These are phyloP conservation scores for Passer montanus DNA, from an alignment of 2,113 vertebrate genomes.

Conservation along the genomic window DNA sequence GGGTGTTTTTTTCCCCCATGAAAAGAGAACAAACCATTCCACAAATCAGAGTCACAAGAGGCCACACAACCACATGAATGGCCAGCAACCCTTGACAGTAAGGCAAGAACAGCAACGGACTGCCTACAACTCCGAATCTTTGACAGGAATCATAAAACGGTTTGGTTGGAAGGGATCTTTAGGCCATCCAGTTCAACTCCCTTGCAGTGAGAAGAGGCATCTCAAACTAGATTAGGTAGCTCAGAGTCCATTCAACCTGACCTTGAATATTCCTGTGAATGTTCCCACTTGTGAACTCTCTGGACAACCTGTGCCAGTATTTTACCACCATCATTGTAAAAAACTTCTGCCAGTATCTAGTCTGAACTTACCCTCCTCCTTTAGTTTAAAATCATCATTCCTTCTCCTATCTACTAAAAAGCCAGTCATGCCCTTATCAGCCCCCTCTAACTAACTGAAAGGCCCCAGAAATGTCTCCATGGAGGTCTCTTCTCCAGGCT, in stretches of 20 bases:
- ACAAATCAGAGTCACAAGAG: background rate
- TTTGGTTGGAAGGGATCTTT: background rate
- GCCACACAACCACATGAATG: background rate
- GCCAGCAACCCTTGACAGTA: background rate
- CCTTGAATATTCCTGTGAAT: background rate
- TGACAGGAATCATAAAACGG: background rate
- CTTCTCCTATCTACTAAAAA: background rate
- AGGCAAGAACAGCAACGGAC: background rate
- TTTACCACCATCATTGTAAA: background rate
- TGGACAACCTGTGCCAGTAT: background rate
- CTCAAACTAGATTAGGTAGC: background rate
- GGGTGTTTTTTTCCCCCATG: accelerated
- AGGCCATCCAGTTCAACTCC: background rate
- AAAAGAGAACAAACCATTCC: background rate
- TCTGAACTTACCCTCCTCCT: background rate
- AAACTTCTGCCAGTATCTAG: background rate
- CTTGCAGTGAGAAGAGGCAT: background rate
- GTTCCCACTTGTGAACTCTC: background rate
- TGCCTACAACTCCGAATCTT: background rate
- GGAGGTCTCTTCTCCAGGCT: background rate
- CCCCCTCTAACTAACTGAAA: background rate
- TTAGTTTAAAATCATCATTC: background rate
- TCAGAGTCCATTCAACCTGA: background rate
- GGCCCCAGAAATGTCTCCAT: background rate
- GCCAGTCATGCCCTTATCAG: background rate